A percentile compares a stretch with the other conserved stretches of the same genome.
phyloP scores from a whole-genome alignment of 2,797 vertebrate genomes.

The Crax fasciolata region DNA sequence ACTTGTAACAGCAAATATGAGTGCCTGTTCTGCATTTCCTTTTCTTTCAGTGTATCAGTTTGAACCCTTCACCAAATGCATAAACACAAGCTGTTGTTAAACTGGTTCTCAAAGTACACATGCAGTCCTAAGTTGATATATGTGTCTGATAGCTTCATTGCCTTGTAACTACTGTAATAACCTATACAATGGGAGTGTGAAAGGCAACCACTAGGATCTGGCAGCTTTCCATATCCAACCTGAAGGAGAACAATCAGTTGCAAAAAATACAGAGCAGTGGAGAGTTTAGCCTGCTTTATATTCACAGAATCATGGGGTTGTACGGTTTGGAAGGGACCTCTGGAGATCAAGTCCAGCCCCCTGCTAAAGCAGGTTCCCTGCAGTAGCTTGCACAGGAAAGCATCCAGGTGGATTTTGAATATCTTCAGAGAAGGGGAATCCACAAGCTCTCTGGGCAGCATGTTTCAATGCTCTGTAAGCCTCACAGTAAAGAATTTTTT shows the following conservation, averaged over 20 bases:
- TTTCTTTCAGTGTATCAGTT: fast-evolving
- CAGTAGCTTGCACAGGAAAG: neutral
- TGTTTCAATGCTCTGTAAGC: neutral
- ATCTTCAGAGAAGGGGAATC: neutral
- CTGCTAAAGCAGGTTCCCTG: neutral
- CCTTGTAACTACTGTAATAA: conserved; percentile 23
- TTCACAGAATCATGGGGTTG: neutral
- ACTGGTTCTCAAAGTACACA: conserved; percentile 2
- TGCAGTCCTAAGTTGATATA: neutral
- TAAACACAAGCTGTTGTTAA: conserved; percentile 3
- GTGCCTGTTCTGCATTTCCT: neutral
- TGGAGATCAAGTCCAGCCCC: neutral
- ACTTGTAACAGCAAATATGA: neutral
- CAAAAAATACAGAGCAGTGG: neutral
- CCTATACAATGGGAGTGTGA: neutral
- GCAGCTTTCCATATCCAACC: conserved; percentile 7
- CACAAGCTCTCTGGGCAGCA: neutral
- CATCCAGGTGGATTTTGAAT: neutral
- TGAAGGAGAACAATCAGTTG: neutral
- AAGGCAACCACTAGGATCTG: neutral
- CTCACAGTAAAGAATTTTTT: neutral
- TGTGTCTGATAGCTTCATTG: neutral
- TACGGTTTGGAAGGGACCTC: neutral
- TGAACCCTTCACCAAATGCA: conserved; percentile 12
- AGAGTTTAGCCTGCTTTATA: neutral